Evolutionary conservation across 1,140 invertebrate genomes (phyloP), one percentile per base, ranked within the genome.

Genomic region (Brachionus plicatilis): DNA sequence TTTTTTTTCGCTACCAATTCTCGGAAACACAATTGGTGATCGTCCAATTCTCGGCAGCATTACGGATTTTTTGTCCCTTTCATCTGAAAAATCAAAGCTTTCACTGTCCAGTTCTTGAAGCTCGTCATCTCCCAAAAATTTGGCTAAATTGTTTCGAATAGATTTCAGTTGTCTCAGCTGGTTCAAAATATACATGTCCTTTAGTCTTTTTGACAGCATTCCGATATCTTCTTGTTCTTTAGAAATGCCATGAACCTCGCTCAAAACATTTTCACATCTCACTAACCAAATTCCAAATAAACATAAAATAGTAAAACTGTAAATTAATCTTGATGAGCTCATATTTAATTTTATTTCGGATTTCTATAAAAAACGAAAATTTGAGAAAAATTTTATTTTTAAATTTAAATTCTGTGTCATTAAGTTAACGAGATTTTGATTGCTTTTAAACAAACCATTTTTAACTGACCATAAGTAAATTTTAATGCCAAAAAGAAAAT

Each of bases 1-100:
- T 72, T 72, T 76, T 50, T 76, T 76, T 27, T 76, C 43, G 43
- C 17, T 41, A 11, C 72, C 72, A 6, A 76, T 76, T 11, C 72
- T 29, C 27, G 72, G 72, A 9, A 76, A 50, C 20, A 76, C 72
- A 12, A 76, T n/a, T 50, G 72, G 72, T 14, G 72, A 76, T 20
- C 72, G 17, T 24, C 72, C 72, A 27, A 76, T 76, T 37, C 72
- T 29, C 0, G 72, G 72, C 20, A 50, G 33, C 17, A 76, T 50
- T 12, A 76, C 72, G 3, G 72, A 76, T 53, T 76, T 76, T 27
- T 50, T 76, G 8, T 76, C 24, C 9, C 43, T 29, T 50, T 53
- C 17, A 27, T 53, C 45, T 6, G 43, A 50, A 5, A 50, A 20
- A 24, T 47, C 41, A 27, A 12, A 9, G 7, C 2, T 12, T 24